Percentiles rank a stretch among this genome's conserved stretches.
Evolutionary conservation across 2,888 invertebrate species (phyloP).

Genomic region (Tribolium freemani): DNA sequence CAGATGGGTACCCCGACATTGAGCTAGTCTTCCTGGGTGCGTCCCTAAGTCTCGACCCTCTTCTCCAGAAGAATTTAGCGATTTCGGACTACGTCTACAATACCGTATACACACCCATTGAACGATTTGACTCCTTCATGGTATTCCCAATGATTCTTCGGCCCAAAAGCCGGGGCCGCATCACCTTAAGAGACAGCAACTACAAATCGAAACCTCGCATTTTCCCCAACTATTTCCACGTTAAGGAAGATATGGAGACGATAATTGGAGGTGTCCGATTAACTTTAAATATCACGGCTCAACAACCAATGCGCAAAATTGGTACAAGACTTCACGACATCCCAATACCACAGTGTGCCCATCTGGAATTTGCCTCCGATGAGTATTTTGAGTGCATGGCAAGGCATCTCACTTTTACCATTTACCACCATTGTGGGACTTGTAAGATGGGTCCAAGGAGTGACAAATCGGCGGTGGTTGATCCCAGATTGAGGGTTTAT

Average conservation of each 20-base stretch:
- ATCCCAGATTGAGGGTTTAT: slow-evolving; percentile 74
- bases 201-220: slow-evolving; percentile 73
- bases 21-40: slow-evolving; percentile 77
- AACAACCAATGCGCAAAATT: slow-evolving; percentile 72
- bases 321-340: slow-evolving; percentile 73
- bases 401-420: slow-evolving; percentile 77
- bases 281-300: slow-evolving; percentile 72
- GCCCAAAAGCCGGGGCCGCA: slow-evolving; percentile 73
- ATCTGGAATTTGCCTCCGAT: not conserved
- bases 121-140: slow-evolving; percentile 66
- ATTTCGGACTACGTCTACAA: slow-evolving; percentile 64
- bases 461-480: slow-evolving; percentile 76
- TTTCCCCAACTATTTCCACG: slow-evolving; percentile 74
- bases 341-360: slow-evolving; percentile 74
- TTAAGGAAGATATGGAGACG: slow-evolving; percentile 74
- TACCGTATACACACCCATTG: slow-evolving; percentile 62
- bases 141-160: slow-evolving; percentile 72
- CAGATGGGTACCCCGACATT: slow-evolving; percentile 76
- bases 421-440: slow-evolving; percentile 78
- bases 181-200: slow-evolving; percentile 71
- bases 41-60: slow-evolving; percentile 73
- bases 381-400: slow-evolving; percentile 78
- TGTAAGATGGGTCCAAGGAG: slow-evolving; percentile 76
- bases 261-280: slow-evolving; percentile 76
- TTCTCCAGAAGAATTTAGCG: slow-evolving; percentile 67